These are phyloP conservation scores for Bothrops alternatus DNA, from an alignment of 2,797 vertebrate genomes.

Conservation along the genomic window DNA sequence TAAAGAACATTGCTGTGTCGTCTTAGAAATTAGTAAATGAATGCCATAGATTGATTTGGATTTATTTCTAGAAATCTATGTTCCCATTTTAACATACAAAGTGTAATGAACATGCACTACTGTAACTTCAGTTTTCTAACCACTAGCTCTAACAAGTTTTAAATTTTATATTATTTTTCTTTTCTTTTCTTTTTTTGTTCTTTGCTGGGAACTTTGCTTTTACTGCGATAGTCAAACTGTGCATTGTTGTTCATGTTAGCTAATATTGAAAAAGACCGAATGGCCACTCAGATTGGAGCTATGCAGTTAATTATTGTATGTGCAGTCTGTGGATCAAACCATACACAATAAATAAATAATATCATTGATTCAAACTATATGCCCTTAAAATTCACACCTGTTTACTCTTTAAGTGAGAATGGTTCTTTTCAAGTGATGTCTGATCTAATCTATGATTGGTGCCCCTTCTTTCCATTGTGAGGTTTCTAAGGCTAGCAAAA, in stretches of 20 bases:
- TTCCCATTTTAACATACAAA: constrained; percentile 14
- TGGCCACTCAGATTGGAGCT: not conserved
- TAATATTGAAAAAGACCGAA: not conserved
- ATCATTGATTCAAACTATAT: not conserved
- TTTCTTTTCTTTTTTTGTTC: not conserved
- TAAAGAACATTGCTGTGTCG: not conserved
- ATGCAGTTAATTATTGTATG: not conserved
- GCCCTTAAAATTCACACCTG: not conserved
- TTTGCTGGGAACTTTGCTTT: not conserved
- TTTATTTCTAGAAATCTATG: not conserved
- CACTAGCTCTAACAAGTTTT: not conserved
- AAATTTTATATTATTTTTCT: not conserved
- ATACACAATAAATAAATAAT: not conserved
- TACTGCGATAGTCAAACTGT: not conserved
- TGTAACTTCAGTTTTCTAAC: constrained; percentile 18
- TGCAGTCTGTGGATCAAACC: not conserved
- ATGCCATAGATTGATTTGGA: not conserved
- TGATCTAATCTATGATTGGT: not conserved
- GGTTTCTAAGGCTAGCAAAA: not conserved
- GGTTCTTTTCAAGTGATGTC: not conserved
- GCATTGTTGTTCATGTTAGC: no score
- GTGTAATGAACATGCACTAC: not conserved
- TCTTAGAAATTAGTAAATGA: not conserved
- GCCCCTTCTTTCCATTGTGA: not conserved
- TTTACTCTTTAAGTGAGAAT: not conserved